Conservation (phyloP, 2,797 vertebrate genomes). For the Sebastes jordani region DNA sequence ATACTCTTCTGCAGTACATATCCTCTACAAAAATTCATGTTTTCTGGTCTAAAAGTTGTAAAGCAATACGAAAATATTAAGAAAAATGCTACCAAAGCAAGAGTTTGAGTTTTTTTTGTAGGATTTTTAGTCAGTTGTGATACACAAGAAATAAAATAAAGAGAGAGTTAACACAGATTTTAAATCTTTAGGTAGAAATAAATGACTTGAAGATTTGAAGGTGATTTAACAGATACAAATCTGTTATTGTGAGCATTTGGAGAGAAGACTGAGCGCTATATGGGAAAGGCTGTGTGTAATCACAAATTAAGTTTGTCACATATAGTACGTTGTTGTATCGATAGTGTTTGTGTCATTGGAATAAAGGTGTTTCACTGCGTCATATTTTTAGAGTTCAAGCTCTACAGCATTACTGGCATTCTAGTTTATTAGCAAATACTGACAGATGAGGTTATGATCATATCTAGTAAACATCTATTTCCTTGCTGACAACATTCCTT, state of each 20-base stretch:
- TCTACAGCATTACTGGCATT: background rate
- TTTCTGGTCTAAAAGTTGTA: background rate
- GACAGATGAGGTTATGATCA: background rate
- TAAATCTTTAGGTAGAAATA: background rate
- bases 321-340: background rate
- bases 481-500: background rate
- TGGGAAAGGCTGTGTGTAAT: background rate
- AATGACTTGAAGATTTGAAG: background rate
- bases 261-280: background rate
- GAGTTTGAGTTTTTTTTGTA: background rate
- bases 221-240: background rate
- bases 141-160: background rate
- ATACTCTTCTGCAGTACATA: background rate
- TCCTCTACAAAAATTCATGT: background rate
- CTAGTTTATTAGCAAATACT: background rate
- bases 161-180: background rate
- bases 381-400: background rate
- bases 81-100: background rate
- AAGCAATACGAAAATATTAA: background rate
- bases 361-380: background rate
- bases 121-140: background rate
- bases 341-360: background rate
- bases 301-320: background rate
- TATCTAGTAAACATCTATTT: background rate
- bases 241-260: background rate